Base-by-base conservation (phyloP, 2,797 vertebrate species). In the Perodicticus potto region DNA sequence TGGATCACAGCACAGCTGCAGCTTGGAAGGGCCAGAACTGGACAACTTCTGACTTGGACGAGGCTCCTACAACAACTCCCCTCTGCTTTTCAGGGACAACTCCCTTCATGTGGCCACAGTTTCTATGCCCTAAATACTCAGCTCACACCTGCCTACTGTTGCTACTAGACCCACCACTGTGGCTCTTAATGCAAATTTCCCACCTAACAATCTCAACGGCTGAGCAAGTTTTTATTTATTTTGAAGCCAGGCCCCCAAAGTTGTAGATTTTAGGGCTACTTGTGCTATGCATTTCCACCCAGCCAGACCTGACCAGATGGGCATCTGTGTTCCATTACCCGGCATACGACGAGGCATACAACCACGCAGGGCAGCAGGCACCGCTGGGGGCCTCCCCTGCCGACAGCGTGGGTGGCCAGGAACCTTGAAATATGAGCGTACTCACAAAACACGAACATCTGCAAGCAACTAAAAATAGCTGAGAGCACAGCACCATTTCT, bases 91-190 rank as follows among this genome's bases (percentile, higher is more conserved):
- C n/a, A 11, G 5, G 32, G 27, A 85, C 3, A 32, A 29, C 6
- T 7, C 55, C 53, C 81, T 73, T 17, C 19, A 23, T 45, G 3
- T 0, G 4, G 34, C 37, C 85, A n/a, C 5, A 7, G 85, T 32
- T 59, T 67, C 93, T 74, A 57, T 4, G 61, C 61, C 61, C 45
- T 76, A 83, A 23, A n/a, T 17, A 16, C 22, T 4, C 43, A 29
- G 70, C 85, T 86, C 49, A 14, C 65, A 14, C 2, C 5, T 1
- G 20, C 77, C 78, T 32, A 8, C 1, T 8, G 1, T 10, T 32
- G 45, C 70, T 23, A 14, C 6, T 19, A 8, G 10, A 3, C 10
- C 32, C 49, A 6, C 4, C 9, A 0, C 13, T 2, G 9, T 1
- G 5, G 23, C 12, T 72, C 27, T 11, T 1, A 7, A 22, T 2